A percentile compares a stretch with the other conserved stretches of the same genome.
Conservation (phyloP, 2,797 vertebrate species). For the Tarsius wallacei region DNA sequence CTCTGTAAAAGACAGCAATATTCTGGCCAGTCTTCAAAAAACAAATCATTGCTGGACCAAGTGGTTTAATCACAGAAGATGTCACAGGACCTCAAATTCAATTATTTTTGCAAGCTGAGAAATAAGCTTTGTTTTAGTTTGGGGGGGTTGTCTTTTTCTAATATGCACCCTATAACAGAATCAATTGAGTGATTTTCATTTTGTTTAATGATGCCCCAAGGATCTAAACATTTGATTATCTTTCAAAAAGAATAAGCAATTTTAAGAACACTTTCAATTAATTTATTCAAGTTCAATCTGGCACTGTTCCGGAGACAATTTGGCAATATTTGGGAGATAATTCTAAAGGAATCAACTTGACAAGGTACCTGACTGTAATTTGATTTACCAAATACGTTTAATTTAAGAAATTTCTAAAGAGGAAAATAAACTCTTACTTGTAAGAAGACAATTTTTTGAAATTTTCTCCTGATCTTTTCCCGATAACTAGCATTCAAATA, state of each 20-base stretch:
- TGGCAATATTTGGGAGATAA: constrained; percentile 62
- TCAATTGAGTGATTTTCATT: constrained; percentile 68
- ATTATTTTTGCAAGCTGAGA: constrained; percentile 31
- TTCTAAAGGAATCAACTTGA: constrained; percentile 63
- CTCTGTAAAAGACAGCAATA: background rate
- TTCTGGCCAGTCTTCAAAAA: constrained; percentile 29
- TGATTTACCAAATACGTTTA: constrained; percentile 59
- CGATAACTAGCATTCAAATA: background rate
- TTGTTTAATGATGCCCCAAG: constrained; percentile 77
- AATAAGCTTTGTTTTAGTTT: constrained; percentile 64
- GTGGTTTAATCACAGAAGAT: constrained; percentile 48
- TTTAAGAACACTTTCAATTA: constrained; percentile 72
- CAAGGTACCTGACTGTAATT: constrained; percentile 3
- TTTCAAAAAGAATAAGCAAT: constrained; percentile 75
- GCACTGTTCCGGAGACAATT: constrained; percentile 68
- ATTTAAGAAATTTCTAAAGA: constrained; percentile 25
- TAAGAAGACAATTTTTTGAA: background rate
- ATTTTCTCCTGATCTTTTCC: background rate
- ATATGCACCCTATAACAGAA: background rate
- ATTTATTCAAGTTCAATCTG: constrained; percentile 77
- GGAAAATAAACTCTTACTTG: constrained; percentile 20
- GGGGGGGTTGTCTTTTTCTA: background rate
- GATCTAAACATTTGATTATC: constrained; percentile 64
- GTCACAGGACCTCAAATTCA: constrained; percentile 43
- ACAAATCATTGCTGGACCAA: constrained; percentile 8